Evolutionary conservation across 2,888 invertebrate genomes (phyloP), one percentile per base, ranked within the genome.

Genomic region (Creontiades dilutus): DNA sequence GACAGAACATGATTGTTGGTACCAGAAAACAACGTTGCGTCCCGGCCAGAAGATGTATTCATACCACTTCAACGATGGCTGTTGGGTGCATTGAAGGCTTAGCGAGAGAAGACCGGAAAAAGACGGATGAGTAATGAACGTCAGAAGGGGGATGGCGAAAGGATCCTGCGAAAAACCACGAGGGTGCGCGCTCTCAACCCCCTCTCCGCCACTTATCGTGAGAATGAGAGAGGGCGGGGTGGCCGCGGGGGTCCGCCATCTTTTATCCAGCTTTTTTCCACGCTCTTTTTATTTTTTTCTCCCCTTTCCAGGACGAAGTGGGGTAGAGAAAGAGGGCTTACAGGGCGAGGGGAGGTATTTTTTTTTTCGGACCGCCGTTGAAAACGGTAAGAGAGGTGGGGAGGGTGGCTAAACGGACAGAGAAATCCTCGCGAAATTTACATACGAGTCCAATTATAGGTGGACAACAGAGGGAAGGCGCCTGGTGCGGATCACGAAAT

Each of bases 371-470:
- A n/a, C 13, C 68, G 23, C 13, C 52, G 52, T 37, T 37, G 52
- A 52, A 52, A 52, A 68, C 68, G 23, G 23, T 7, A 2, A 52
- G 68, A 68, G 68, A 23, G 68, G 68, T 3, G 68, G 68, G 68
- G 68, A 12, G 68, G 68, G 68, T 68, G 23, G 23, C 68, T 23
- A 68, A 68, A 68, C 68, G 68, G 68, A 68, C 68, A 23, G 68
- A 68, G 68, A 68, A 68, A 68, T 68, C 68, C 68, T 68, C 68
- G 68, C 27, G 68, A 23, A 68, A 68, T 68, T 68, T 68, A 68
- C 68, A 68, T 68, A 68, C 68, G 68, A 68, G 68, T 68, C 68
- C 68, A 68, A 68, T 68, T 68, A 68, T 68, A 68, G 68, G 68
- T 68, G 68, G 68, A 68, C 68, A 68, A 68, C 68, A 68, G 68